Percentiles rank a stretch among this genome's conserved stretches.
These are phyloP conservation scores for Meloidogyne floridensis DNA, from an alignment of 1,140 invertebrate genomes.

Conservation along the genomic window DNA sequence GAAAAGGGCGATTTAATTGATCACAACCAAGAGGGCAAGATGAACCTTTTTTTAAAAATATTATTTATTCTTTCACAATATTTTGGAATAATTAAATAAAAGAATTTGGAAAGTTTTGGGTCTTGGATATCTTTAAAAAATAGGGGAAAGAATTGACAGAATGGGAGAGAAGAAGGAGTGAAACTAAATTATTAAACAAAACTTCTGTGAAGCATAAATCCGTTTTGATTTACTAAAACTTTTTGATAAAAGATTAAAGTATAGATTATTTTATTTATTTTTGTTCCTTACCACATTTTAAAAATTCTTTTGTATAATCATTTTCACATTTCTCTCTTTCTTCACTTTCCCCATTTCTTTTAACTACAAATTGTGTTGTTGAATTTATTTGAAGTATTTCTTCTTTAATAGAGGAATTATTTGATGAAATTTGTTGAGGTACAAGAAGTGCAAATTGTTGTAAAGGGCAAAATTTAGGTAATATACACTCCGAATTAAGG, in stretches of 20 bases:
- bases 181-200: no score
- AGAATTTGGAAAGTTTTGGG: no score
- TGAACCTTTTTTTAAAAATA: conserved; percentile 19
- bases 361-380: conserved; percentile 2
- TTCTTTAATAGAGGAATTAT: not conserved
- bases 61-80: not conserved
- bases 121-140: no score
- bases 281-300: conserved; percentile 12
- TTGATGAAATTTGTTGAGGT: not conserved
- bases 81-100: no score
- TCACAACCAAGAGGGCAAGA: conserved; percentile 44
- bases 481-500: conserved; percentile 32
- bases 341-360: not conserved
- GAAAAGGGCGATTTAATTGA: conserved; percentile 16
- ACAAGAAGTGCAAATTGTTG: not conserved
- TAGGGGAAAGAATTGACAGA: no score
- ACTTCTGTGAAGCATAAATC: no score
- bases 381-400: not conserved
- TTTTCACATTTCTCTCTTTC: conserved; percentile 14
- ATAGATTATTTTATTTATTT: no score
- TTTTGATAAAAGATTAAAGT: no score
- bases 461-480: conserved; percentile 34
- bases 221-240: no score
- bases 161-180: no score
- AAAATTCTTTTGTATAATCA: conserved; percentile 29